Conservation (phyloP, 2,113 vertebrate genomes). For the Heterotis niloticus region DNA sequence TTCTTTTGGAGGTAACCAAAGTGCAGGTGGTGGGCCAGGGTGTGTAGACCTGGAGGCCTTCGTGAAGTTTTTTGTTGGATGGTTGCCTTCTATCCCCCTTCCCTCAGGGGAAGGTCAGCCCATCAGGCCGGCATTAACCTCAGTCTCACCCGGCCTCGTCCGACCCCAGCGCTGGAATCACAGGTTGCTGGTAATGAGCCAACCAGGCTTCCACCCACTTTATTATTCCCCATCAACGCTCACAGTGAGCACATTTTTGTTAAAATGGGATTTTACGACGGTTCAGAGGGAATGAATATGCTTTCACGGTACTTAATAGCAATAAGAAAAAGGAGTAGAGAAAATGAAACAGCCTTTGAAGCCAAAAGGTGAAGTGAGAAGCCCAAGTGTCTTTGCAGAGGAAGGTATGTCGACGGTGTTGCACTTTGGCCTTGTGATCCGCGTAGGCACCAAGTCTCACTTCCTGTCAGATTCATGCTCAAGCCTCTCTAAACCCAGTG, state of each 20-base stretch:
- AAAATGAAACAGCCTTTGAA: background rate
- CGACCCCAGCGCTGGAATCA: background rate
- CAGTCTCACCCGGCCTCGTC: background rate
- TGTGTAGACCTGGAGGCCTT: background rate
- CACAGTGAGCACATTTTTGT: constrained; percentile 42
- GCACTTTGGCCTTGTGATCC: background rate
- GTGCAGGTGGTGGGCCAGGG: background rate
- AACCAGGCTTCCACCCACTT: constrained; percentile 52
- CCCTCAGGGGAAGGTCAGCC: no score
- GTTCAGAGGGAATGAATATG: constrained; percentile 28
- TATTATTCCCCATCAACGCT: constrained; percentile 55
- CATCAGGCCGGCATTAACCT: background rate
- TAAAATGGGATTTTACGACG: constrained; percentile 44
- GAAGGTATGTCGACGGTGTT: background rate
- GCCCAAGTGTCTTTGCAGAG: background rate
- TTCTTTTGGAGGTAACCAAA: background rate
- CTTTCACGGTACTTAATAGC: background rate
- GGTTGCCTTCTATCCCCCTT: background rate
- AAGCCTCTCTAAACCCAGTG: no score
- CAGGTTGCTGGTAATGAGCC: constrained; percentile 50
- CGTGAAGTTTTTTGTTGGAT: background rate
- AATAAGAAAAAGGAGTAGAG: background rate
- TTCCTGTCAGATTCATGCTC: no score
- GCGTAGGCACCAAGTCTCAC: no score
- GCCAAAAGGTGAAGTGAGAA: background rate